Conservation (phyloP, 2,888 invertebrate genomes). For the Cosmia trapezina region DNA sequence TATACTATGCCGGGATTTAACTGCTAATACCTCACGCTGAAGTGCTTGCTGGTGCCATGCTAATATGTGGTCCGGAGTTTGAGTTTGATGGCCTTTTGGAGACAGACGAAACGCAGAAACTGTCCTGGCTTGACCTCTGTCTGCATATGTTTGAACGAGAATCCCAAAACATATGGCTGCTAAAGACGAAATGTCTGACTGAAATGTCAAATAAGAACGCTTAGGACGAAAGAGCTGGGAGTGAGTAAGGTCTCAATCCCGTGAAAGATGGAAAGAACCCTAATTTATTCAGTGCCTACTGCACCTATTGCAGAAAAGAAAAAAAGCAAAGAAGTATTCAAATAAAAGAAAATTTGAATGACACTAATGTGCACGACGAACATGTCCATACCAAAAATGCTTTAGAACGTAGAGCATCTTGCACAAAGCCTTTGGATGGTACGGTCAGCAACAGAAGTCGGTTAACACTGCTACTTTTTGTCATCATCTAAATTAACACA, state of each 20-base stretch:
- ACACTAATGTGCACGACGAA: not conserved
- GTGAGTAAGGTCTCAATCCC: slow-evolving; percentile 11
- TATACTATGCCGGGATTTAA: slow-evolving; percentile 78
- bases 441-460: too few species aligned
- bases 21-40: slow-evolving; percentile 71
- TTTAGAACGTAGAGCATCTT: not conserved
- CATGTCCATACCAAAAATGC: not conserved
- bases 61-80: slow-evolving; percentile 53
- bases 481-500: too few species aligned
- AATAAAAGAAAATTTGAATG: not conserved
- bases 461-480: too few species aligned
- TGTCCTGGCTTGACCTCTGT: slow-evolving; percentile 7
- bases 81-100: slow-evolving; percentile 51
- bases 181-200: slow-evolving; percentile 40
- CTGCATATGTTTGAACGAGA: slow-evolving; percentile 18
- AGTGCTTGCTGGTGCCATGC: slow-evolving; percentile 62
- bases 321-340: too few species aligned
- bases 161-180: slow-evolving; percentile 14
- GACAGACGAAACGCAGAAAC: slow-evolving; percentile 47
- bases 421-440: not conserved
- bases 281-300: not conserved
- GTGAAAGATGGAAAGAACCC: not conserved
- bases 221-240: not conserved
- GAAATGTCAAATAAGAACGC: slow-evolving; percentile 37
- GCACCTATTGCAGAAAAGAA: not conserved